These are phyloP conservation scores for Drosophila rellima DNA, from an alignment of 2,888 invertebrate genomes.

Conservation along the genomic window DNA sequence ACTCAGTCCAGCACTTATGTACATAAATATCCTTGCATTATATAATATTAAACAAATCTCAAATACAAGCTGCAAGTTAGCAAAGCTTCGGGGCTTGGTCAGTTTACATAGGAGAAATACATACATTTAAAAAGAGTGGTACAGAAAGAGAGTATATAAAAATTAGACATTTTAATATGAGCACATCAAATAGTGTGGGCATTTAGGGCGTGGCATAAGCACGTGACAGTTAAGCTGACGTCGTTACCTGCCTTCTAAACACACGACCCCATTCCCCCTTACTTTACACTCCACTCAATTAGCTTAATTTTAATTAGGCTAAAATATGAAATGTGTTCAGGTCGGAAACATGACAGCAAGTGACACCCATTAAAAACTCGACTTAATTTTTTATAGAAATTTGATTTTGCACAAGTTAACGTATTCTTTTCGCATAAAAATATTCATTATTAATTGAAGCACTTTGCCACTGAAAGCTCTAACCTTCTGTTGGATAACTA, in stretches of 20 bases:
- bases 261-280: no score
- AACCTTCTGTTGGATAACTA: constrained; percentile 3
- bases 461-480: not conserved
- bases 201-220: constrained; percentile 35
- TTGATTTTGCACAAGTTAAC: constrained; percentile 1
- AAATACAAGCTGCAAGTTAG: constrained; percentile 5
- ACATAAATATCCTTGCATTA: constrained; percentile 20
- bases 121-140: not conserved
- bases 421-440: no score
- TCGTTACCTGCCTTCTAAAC: constrained; percentile 8
- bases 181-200: constrained; percentile 7
- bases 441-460: no score
- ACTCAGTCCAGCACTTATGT: not conserved
- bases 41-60: constrained; percentile 19
- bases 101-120: not conserved
- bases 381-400: not conserved
- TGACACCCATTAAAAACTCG: constrained; percentile 17
- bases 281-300: not conserved
- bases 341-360: constrained; percentile 1
- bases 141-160: constrained; percentile 18
- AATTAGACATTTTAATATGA: constrained; percentile 36
- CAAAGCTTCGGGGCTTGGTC: constrained; percentile 44
- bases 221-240: constrained; percentile 29
- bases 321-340: constrained; percentile 16
- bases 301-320: constrained; percentile 51